Conservation (phyloP, 2,888 invertebrate species). For the Drosophila sordidapex region DNA sequence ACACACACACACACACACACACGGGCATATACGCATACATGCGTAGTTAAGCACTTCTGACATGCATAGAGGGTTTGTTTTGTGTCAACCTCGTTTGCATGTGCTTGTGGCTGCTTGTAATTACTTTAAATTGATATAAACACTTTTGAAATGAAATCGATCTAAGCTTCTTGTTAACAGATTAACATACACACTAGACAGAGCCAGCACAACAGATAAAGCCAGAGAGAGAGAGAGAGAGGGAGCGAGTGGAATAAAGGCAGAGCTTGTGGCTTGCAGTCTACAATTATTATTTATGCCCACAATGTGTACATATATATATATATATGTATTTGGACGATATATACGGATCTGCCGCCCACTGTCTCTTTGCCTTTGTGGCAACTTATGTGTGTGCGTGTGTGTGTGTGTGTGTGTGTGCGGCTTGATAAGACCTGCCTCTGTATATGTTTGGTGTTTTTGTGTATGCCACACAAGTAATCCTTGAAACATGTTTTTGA, state of each 20-base stretch:
- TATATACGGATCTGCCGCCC: conserved; percentile 43
- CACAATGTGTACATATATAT: conserved; percentile 54
- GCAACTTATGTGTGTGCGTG: conserved; percentile 21
- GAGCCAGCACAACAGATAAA: neutral
- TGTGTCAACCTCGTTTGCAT: conserved; percentile 49
- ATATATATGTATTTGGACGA: conserved; percentile 24
- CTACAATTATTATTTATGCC: conserved; percentile 78
- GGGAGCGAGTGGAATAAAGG: conserved; percentile 2
- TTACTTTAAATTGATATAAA: conserved; percentile 82
- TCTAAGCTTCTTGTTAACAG: conserved; percentile 81
- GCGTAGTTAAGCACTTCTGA: conserved; percentile 21
- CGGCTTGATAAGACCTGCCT: conserved; percentile 66
- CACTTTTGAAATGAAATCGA: conserved; percentile 80
- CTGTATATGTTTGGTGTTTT: conserved; percentile 25
- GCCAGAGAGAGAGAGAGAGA: neutral
- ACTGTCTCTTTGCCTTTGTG: conserved; percentile 33
- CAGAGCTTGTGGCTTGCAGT: conserved; percentile 56
- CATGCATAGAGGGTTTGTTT: conserved; percentile 32
- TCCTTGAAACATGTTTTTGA: conserved; percentile 82
- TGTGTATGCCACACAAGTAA: conserved; percentile 61
- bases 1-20: conserved; percentile 4
- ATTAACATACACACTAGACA: conserved; percentile 65
- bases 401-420: conserved; percentile 27
- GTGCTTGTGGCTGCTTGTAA: conserved; percentile 78
- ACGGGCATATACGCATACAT: conserved; percentile 2